Evolutionary conservation across 2,797 vertebrate genomes (phyloP), one percentile per base, ranked within the genome.

Genomic region (Sebastes goodei): DNA sequence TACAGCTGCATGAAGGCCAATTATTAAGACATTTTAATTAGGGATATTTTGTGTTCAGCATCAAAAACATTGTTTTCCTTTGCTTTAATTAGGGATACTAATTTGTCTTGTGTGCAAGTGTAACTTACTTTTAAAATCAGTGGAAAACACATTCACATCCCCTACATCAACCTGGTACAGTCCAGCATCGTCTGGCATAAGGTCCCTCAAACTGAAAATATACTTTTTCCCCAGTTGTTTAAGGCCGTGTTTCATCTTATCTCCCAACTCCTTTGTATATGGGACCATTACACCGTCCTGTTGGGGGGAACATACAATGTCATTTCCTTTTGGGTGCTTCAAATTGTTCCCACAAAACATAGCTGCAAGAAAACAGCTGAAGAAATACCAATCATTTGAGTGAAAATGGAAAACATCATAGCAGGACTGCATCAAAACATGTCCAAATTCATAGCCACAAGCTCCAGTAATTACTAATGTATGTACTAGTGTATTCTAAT

Each of bases 81-180:
- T 68, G 11, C 3, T 59, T 72, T 42, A 25, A 55, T 23, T 65
- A 33, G 52, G 9, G 49, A n/a, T 53, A 12, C 5, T 27, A 6
- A 35, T 35, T 10, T 56, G 17, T 17, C 1, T 7, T 62, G 6
- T 62, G 23, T 71, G 25, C 20, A n/a, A 61, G 20, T 75, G n/a
- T 78, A 62, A 76, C 46, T 52, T 52, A 97, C 97, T 86, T 60
- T 96, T 95, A 73, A 96, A 93, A 2, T 97, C 96, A 0, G 97
- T 97, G 71, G 97, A 96, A 92, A 97, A 97, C 69, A 98, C 74
- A 38, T 94, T 96, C 1, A 95, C 89, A 0, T 95, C 95, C 75
- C 96, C 96, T 30, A 97, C 96, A 83, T 95, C 95, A 88, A 98
- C 65, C 88, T 97, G 97, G 83, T 98, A 98, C 25, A 97, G 27